Base-by-base conservation (phyloP, 2,113 vertebrate species). In the Gymnocephalus cernua region DNA sequence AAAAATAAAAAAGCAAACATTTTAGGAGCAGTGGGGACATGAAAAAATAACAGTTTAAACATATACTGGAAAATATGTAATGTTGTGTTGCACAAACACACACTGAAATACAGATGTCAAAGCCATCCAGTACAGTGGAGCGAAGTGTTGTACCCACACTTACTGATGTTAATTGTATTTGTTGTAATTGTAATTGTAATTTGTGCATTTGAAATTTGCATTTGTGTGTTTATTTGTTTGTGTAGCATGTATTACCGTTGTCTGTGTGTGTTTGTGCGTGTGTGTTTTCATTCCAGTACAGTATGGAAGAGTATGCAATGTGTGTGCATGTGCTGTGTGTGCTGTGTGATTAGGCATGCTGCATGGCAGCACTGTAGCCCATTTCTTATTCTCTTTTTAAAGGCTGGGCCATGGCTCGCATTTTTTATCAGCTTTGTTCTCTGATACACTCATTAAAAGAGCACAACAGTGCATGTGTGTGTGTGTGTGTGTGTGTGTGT, bases 361-460 rank as follows among this genome's bases (percentile, higher is more conserved):
- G 83, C 86, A 79, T 89, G 84, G 74, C 82, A 83, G 65, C 81
- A 74, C 83, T 68, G 77, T 81, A 86, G 63, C 71, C 72, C 74
- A 90, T 93, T 94, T 86, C 87, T 88, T 90, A 93, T 93, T 94
- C 93, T 90, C 89, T 92, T 94, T 93, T 90, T 86, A 93, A 91
- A 93, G 82, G 59, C 86, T 80, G 83, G 62, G 86, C 70, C 88
- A 86, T 58, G 83, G 83, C 58, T 56, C 12, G 84, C 93, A 94
- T 95, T 93, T 41, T 92, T 90, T 93, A 94, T 89, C 91, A 91
- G 85, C 89, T 92, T 91, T 92, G 85, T 92, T 88, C 92, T 89
- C 71, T 75, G 80, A 92, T 90, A 87, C 81, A 74, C 83, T 93
- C 92, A 93, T 94, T 92, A 92, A 85, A 91, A 68, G 79, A 89